Base-by-base conservation (phyloP, 1,140 invertebrate species). In the Halictus rubicundus region DNA sequence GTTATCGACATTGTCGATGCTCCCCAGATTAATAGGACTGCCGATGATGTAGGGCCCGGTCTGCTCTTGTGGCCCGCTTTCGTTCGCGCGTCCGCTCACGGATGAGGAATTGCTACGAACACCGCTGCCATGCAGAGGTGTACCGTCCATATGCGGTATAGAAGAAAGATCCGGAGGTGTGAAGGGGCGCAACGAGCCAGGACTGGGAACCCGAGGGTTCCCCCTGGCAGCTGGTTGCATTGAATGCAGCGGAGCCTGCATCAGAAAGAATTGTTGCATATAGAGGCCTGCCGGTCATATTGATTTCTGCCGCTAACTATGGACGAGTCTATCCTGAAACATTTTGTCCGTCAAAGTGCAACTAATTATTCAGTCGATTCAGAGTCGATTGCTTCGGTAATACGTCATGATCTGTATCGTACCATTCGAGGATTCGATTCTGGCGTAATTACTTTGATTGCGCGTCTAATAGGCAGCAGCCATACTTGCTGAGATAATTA, bases 141-240 rank as follows among this genome's bases (percentile, higher is more conserved):
- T 89, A 80, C 88, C 92, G 88, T 93, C 92, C 90, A 93, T 93
- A 78, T 93, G 92, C 12, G 92, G 92, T 83, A 93, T 93, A 25
- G 92, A 91, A 59, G 91, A 91, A 23, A 93, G 84, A 46, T 93
- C 91, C 78, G 92, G 87, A 14, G 92, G 92, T 76, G 91, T 92
- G 61, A 91, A 93, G 8, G 92, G 92, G 71, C 88, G 88, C 70
- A 88, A 79, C 39, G 88, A 71, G 59, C 80, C 89, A 72, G 89
- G 88, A 73, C 82, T 91, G 79, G 87, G 88, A 65, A 88, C 87
- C 88, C 89, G 88, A 63, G 83, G 89, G 84, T 88, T 88, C 86
- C 89, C 91, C 88, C 89, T 89, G 82, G 88, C 87, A 85, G 91
- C 88, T 69, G 91, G 88, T 88, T 89, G 90, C 92, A 93, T 93